phyloP scores from a whole-genome alignment of 1,140 invertebrate species.

The Eciton burchellii region DNA sequence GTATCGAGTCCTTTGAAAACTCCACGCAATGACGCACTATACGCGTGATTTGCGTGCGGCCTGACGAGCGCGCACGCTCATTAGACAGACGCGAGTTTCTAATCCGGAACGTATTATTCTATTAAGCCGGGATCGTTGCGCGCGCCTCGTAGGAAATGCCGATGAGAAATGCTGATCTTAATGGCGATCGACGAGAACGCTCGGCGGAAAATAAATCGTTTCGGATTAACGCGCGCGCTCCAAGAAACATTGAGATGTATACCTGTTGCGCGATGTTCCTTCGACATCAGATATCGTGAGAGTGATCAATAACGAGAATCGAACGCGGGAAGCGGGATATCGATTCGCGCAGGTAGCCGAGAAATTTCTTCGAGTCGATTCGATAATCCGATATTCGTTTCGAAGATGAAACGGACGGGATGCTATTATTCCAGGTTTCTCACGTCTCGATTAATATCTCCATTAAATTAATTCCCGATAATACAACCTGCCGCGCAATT shows the following conservation, averaged over 20 bases:
- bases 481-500: too few relatives aligned
- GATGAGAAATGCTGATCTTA: slow-evolving; percentile 24
- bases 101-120: slow-evolving; percentile 51
- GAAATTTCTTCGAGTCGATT: background rate
- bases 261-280: slow-evolving; percentile 9
- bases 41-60: slow-evolving; percentile 47
- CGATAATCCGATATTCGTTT: background rate
- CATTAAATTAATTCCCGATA: slow-evolving; percentile 3
- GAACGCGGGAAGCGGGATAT: slow-evolving; percentile 1
- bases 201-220: slow-evolving; percentile 19
- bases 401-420: background rate
- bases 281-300: background rate
- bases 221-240: slow-evolving; percentile 30
- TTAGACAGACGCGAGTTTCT: slow-evolving; percentile 29
- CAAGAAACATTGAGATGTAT: slow-evolving; percentile 29
- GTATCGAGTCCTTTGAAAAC: slow-evolving; percentile 43
- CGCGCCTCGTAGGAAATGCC: slow-evolving; percentile 7
- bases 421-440: background rate
- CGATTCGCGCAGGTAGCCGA: background rate
- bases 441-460: background rate
- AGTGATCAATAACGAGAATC: slow-evolving; percentile 24
- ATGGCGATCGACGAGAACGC: slow-evolving; percentile 22
- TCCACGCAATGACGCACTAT: slow-evolving; percentile 30
- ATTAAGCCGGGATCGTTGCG: slow-evolving; percentile 20
- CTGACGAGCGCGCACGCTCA: slow-evolving; percentile 42